Evolutionary conservation across 2,797 vertebrate genomes (phyloP), one percentile per base, ranked within the genome.

Genomic region (Eulemur mongoz): DNA sequence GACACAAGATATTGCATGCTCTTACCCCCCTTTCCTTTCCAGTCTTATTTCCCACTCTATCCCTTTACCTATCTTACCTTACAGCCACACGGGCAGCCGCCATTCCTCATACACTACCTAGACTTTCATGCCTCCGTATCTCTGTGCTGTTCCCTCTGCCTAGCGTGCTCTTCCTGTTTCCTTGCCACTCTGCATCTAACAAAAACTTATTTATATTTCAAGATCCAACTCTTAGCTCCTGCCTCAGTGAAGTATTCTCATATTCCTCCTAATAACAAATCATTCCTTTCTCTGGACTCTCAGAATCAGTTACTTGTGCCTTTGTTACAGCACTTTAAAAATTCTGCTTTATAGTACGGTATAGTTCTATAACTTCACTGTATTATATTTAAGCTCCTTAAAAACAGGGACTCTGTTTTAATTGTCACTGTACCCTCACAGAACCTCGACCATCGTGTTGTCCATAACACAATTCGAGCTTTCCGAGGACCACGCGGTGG

Each of bases 401-500:
- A 91, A 69, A 70, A 61, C 5, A 63, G 1, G 25, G 80, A 48
- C 27, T 72, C 18, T 48, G 52, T 65, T 52, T 70, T 76, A 80
- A 70, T 87, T 87, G 59, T 87, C 43, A 40, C 43, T 6, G 12
- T 52, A 38, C n/a, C 23, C 35, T 96, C 50, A 76, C 4, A 32
- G 61, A 4, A 81, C n/a, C 43, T 52, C 61, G 65, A 67, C 25
- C 27, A 35, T 38, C 50, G 32, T 76, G 35, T 10, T 82, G 40
- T 35, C 11, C 52, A 63, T 54, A 73, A 70, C 70, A 91, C 40
- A 96, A 82, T 82, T 43, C 63, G 57, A 59, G 57, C 94, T 95
- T 15, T 98, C 50, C 1, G 94, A 25, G 12, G 88, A 61, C 78
- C 82, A 17, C 57, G 45, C 0, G 40, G 45, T 18, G 0, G 57